A percentile compares a stretch with the other conserved stretches of the same genome.
Conservation (phyloP, 2,797 vertebrate genomes). For the Pempheris klunzingeri region DNA sequence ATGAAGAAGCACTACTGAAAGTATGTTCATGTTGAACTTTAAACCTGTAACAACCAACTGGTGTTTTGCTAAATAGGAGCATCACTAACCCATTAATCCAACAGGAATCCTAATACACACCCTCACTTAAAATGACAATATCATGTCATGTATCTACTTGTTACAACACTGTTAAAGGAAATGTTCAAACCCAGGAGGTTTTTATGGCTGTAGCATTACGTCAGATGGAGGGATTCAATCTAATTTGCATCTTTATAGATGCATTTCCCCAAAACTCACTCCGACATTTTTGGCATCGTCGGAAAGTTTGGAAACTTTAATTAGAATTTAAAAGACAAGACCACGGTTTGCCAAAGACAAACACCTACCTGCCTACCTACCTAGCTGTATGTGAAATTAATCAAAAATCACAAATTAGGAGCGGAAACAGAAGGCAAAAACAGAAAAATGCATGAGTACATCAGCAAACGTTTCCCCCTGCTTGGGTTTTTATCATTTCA, state of each 20-base stretch:
- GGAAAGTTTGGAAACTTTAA: not conserved
- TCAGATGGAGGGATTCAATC: not conserved
- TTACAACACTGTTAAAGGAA: not conserved
- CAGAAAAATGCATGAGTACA: not conserved
- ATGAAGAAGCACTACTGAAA: constrained; percentile 17
- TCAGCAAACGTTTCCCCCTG: not conserved
- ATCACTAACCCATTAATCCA: not conserved
- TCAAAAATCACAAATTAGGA: not conserved
- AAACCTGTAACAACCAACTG: not conserved
- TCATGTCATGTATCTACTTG: not conserved
- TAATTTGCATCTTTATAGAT: not conserved
- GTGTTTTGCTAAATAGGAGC: not conserved
- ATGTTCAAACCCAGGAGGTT: not conserved
- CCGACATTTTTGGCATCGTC: not conserved
- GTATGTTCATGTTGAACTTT: not conserved
- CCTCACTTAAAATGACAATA: not conserved
- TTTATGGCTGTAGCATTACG: not conserved
- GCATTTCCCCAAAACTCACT: not conserved
- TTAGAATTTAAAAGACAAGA: not conserved
- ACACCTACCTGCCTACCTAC: not conserved
- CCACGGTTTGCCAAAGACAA: not conserved
- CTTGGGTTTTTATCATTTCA: constrained; percentile 7
- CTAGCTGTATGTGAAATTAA: not conserved
- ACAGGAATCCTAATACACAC: not conserved
- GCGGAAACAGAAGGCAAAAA: not conserved